Evolutionary conservation across 2,113 vertebrate genomes (phyloP).

Genomic region (Platichthys stellatus): DNA sequence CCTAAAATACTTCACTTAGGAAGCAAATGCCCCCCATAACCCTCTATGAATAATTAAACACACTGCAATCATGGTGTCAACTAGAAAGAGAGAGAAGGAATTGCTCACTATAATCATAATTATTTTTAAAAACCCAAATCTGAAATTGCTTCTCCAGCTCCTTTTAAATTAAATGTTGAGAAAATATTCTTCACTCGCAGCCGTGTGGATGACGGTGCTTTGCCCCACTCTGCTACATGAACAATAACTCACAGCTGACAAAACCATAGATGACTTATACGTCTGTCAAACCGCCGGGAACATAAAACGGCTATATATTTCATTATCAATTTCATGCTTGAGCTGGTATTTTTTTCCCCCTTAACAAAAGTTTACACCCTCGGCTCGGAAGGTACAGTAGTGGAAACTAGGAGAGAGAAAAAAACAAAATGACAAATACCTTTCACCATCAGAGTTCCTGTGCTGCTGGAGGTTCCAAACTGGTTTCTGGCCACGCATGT

Average conservation of each 20-base stretch:
- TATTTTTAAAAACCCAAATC: constrained; percentile 59
- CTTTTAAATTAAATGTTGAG: constrained; percentile 72
- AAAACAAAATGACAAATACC: constrained; percentile 75
- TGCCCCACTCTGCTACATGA: constrained; percentile 66
- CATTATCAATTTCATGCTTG: constrained; percentile 85
- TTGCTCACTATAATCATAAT: constrained; percentile 46
- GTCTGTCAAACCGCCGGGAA: constrained; percentile 79
- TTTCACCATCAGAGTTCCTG: constrained; percentile 87
- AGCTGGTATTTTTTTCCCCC: constrained; percentile 63
- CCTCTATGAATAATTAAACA: constrained; percentile 70
- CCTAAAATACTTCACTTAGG: constrained; percentile 65
- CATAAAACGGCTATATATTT: constrained; percentile 84
- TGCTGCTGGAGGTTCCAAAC: constrained; percentile 85
- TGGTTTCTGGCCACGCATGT: constrained; percentile 87
- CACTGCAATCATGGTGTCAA: constrained; percentile 60
- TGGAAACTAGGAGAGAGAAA: constrained; percentile 13
- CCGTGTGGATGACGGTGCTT: constrained; percentile 43
- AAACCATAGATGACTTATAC: constrained; percentile 81
- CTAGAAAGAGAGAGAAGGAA: constrained; percentile 31
- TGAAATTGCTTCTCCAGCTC: constrained; percentile 61
- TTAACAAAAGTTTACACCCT: constrained; percentile 69
- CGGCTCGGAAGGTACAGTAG: constrained; percentile 37
- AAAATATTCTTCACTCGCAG: constrained; percentile 60
- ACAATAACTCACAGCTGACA: constrained; percentile 85
- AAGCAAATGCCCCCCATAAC: constrained; percentile 38